Evolutionary conservation across 2,113 vertebrate genomes (phyloP).

Genomic region (Eolophus roseicapilla): DNA sequence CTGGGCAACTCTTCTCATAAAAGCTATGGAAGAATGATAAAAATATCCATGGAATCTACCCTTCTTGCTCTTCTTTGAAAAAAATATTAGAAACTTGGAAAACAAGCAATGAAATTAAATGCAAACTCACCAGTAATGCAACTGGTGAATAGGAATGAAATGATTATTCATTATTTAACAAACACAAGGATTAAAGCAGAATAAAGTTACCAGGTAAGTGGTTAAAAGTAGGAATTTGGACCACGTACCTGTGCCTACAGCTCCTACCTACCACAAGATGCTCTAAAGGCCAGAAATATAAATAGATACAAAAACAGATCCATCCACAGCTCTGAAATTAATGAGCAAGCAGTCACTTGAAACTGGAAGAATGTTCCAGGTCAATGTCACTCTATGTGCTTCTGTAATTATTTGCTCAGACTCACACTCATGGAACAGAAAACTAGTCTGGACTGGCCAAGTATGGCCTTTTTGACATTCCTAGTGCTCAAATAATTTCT

Average conservation of each 20-base stretch:
- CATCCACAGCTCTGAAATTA: slow-evolving; percentile 21
- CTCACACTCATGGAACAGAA: not conserved
- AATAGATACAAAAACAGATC: not conserved
- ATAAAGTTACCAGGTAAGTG: not conserved
- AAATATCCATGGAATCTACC: not conserved
- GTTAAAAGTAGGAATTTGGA: not conserved
- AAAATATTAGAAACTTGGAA: not conserved
- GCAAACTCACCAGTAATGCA: not conserved
- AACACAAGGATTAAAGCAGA: not conserved
- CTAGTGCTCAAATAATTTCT: not conserved
- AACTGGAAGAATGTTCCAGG: not conserved
- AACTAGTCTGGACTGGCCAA: not conserved
- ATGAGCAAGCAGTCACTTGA: not conserved
- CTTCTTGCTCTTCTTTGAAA: not conserved
- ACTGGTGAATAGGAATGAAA: not conserved
- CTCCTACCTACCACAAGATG: not conserved
- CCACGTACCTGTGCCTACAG: not conserved
- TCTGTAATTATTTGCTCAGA: not conserved
- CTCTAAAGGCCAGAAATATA: not conserved
- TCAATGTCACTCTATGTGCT: not conserved
- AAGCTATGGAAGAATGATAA: not conserved
- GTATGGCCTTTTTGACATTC: not conserved
- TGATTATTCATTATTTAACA: not conserved
- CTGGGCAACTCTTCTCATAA: not conserved
- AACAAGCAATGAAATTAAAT: not conserved